Percentiles rank a stretch among this genome's conserved stretches.
Evolutionary conservation across 2,113 vertebrate genomes (phyloP).

Genomic region (Carassius auratus): DNA sequence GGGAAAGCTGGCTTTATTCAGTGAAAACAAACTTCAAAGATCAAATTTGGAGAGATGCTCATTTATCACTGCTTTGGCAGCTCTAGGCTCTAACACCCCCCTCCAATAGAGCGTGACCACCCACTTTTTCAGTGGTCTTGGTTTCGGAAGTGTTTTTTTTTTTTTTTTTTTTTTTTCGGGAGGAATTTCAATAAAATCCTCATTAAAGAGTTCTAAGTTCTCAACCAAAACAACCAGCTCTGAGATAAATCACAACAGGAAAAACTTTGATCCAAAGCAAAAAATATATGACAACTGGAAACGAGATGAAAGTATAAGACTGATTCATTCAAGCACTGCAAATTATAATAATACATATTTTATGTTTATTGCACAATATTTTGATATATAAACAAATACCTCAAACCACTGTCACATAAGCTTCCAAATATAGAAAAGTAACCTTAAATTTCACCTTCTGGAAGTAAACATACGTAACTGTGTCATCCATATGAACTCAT

Average conservation of each 20-base stretch:
- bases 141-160: neutral
- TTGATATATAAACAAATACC: neutral
- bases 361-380: neutral
- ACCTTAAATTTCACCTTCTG: neutral
- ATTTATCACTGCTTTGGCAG: constrained; percentile 29
- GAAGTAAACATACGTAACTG: neutral
- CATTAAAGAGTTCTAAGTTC: neutral
- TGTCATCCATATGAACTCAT: constrained; percentile 3
- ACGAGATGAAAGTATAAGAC: neutral
- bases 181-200: neutral
- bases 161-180: neutral
- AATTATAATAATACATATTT: neutral
- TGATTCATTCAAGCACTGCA: neutral
- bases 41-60: neutral
- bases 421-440: neutral
- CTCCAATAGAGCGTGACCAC: constrained; percentile 27
- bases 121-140: neutral
- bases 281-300: neutral
- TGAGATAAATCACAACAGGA: neutral
- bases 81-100: constrained; percentile 61
- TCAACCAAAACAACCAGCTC: neutral
- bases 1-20: neutral
- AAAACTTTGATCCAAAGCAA: neutral
- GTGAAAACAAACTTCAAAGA: neutral
- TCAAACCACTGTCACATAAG: neutral